Percentiles rank a stretch among this genome's conserved stretches.
phyloP scores from a whole-genome alignment of 2,888 invertebrate genomes.

The Ichneumoninae sp. region DNA sequence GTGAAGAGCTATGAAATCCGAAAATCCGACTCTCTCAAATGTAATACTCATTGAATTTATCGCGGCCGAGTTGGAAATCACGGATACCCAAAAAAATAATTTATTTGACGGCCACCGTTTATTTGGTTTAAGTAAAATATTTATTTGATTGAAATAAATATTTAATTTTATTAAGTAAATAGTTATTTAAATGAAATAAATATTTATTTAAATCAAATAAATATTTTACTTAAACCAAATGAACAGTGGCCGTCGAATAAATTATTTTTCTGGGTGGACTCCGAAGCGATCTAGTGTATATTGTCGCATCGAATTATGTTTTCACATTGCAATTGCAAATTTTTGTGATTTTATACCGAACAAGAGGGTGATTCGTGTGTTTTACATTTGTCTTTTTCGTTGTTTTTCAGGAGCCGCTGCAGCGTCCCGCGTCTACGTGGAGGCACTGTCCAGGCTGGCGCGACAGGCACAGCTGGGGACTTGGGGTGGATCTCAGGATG shows the following conservation, averaged over 20 bases:
- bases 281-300: background rate
- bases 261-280: too few species aligned
- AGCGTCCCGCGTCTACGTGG: constrained; percentile 94
- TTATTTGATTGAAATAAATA: too few species aligned
- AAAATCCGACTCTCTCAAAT: background rate
- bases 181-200: too few species aligned
- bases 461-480: constrained; percentile 95
- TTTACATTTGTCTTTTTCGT: constrained; percentile 56
- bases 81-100: background rate
- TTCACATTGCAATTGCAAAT: background rate
- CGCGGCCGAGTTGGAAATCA: background rate
- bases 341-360: constrained; percentile 9
- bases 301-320: background rate
- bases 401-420: constrained; percentile 92
- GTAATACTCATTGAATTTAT: background rate
- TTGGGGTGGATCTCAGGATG: constrained; percentile 95
- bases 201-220: too few species aligned
- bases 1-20: background rate
- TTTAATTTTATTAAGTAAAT: too few species aligned
- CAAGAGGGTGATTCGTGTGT: constrained; percentile 31
- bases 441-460: constrained; percentile 94
- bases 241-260: too few species aligned
- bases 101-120: too few species aligned
- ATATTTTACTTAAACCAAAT: too few species aligned
- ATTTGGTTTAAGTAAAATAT: too few species aligned